phyloP scores from a whole-genome alignment of 2,113 vertebrate genomes.

The Antennarius striatus region DNA sequence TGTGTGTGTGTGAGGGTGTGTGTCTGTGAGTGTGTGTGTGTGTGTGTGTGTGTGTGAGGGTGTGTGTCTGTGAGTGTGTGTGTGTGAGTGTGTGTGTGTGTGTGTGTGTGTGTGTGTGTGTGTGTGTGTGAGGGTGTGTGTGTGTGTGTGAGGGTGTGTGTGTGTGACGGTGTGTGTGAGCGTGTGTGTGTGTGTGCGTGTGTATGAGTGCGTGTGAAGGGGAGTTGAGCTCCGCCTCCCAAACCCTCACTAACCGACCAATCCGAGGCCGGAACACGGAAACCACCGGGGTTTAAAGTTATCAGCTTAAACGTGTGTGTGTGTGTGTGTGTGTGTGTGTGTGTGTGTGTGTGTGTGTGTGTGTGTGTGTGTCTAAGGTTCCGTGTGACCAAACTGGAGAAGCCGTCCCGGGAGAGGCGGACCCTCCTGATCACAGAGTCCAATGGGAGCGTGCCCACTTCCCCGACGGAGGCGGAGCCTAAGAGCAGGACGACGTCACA shows the following conservation, averaged over 20 bases:
- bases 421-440: slow-evolving; percentile 77
- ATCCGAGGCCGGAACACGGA: no score
- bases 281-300: no score
- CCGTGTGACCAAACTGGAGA: slow-evolving; percentile 93
- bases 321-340: slow-evolving; percentile 83
- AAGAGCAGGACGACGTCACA: slow-evolving; percentile 69
- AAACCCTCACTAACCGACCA: no score
- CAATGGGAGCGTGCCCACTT: slow-evolving; percentile 79
- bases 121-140: slow-evolving; percentile 44
- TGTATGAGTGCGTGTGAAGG: not conserved
- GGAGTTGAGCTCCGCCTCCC: no score
- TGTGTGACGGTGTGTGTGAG: slow-evolving; percentile 46
- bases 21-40: slow-evolving; percentile 91
- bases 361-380: slow-evolving; percentile 78
- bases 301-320: slow-evolving; percentile 81
- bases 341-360: slow-evolving; percentile 25
- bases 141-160: slow-evolving; percentile 73
- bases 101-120: slow-evolving; percentile 69
- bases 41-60: slow-evolving; percentile 48
- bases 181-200: slow-evolving; percentile 69
- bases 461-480: slow-evolving; percentile 66
- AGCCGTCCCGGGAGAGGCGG: slow-evolving; percentile 81
- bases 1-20: slow-evolving; percentile 52
- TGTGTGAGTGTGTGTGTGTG: slow-evolving; percentile 69
- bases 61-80: slow-evolving; percentile 96